These are phyloP conservation scores for Nudaria mundana DNA, from an alignment of 2,888 invertebrate genomes.

Conservation along the genomic window DNA sequence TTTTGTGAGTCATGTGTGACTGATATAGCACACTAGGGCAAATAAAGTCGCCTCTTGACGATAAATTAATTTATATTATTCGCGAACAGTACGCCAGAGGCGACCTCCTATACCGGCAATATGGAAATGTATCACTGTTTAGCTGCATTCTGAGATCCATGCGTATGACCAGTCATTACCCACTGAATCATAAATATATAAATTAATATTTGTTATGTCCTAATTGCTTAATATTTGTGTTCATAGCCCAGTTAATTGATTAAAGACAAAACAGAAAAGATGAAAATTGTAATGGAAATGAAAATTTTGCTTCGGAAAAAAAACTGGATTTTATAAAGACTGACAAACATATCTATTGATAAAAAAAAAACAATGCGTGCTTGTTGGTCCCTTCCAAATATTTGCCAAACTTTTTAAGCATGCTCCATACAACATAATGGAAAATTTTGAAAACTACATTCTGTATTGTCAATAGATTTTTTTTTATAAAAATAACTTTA, in stretches of 20 bases:
- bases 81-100: conserved; percentile 34
- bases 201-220: conserved; percentile 60
- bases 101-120: conserved; percentile 45
- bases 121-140: conserved; percentile 53
- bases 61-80: conserved; percentile 28
- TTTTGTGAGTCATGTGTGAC: conserved; percentile 70
- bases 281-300: no score
- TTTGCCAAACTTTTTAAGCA: conserved; percentile 58
- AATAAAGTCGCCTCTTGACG: conserved; percentile 43
- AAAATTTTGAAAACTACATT: conserved; percentile 60
- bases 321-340: conserved; percentile 44
- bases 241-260: conserved; percentile 70
- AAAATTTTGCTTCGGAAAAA: no score
- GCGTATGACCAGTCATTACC: conserved; percentile 75
- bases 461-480: conserved; percentile 74
- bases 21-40: conserved; percentile 70
- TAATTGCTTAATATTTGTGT: conserved; percentile 59
- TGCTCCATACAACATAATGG: conserved; percentile 49
- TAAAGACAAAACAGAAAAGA: conserved; percentile 48
- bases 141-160: conserved; percentile 81
- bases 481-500: conserved; percentile 76
- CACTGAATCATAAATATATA: conserved; percentile 71
- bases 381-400: conserved; percentile 77
- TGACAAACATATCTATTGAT: no score
- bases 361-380: conserved; percentile 52